Conservation (phyloP, 2,113 vertebrate species). For the Cervus canadensis region DNA sequence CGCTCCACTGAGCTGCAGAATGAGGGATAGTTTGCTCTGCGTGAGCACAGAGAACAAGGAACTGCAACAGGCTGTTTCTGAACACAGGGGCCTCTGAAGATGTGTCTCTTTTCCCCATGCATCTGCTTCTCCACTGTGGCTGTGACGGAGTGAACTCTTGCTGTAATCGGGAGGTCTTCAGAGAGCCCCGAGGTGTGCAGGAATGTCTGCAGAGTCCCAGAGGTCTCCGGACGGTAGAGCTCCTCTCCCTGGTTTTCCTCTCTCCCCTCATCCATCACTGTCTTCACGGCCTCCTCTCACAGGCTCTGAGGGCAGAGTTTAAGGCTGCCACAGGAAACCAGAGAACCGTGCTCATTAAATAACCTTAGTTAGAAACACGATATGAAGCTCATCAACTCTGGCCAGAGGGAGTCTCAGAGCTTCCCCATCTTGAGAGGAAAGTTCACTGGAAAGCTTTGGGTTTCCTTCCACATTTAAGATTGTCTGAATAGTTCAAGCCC, state of each 20-base stretch:
- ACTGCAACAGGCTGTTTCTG: background rate
- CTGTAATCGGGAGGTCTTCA: background rate
- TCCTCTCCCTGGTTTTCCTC: background rate
- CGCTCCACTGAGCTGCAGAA: background rate
- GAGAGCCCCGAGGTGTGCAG: background rate
- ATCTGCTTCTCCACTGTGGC: background rate
- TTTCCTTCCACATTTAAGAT: background rate
- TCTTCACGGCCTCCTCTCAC: background rate
- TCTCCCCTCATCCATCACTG: background rate
- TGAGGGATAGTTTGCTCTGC: background rate
- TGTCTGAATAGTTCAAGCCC: background rate
- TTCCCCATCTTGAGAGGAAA: slow-evolving; percentile 18
- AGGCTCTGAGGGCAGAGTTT: background rate
- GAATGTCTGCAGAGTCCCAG: background rate
- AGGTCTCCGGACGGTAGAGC: background rate
- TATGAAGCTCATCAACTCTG: background rate
- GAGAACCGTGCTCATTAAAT: background rate
- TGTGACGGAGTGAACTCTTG: background rate
- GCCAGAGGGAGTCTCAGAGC: background rate
- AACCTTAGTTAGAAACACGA: background rate
- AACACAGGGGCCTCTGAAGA: background rate
- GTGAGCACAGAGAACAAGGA: background rate
- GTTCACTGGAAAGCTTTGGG: slow-evolving; percentile 35
- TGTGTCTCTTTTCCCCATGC: background rate
- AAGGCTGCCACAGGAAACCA: slow-evolving; percentile 8